Base-by-base conservation (phyloP, 2,797 vertebrate species). In the Danionella dracula region DNA sequence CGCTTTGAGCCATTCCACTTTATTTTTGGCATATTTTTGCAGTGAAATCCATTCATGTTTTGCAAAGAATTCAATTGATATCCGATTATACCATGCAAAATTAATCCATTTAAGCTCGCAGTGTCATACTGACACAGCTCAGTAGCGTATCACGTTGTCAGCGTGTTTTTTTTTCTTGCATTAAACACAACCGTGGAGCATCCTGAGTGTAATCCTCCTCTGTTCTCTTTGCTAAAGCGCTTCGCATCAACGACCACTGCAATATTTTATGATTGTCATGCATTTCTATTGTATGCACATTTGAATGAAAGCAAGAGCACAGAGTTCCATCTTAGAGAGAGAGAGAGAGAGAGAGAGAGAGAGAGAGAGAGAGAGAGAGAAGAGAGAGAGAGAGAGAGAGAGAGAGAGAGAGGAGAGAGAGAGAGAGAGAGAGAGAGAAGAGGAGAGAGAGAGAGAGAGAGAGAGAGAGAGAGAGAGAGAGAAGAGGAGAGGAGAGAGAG, bases 31-130 rank as follows among this genome's bases (percentile, higher is more conserved):
- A 34, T 10, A 8, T 35, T 50, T 50, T 3, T 35, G 35, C 50
- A 17, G 9, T 41, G 50, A 29, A 41, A 34, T 34, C n/a, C 0
- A 27, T 46, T 46, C 11, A 51, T 4, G 27, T 27, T 35, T 41
- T 58, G 5, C 11, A 45, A 9, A 4, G 0, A 65, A 56, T 16
- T 34, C 21, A 35, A 12, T 16, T 48, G n/a, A 66, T 51, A 37
- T 42, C 56, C 8, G 53, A 66, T 46, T 13, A 67, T 32, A 20
- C 12, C 41, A 13, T 50, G 12, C 45, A 46, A 34, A 54, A 32
- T 15, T 41, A 61, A 61, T 54, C 23, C 27, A 53, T 42, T 55
- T 45, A 58, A 38, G 19, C 48, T 13, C 15, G n/a, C 20, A 54
- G 13, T 31, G 46, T 40, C 44, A 34, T 71, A 45, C 51, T 27